A percentile compares a stretch with the other conserved stretches of the same genome.
These are phyloP conservation scores for Labeo rohita DNA, from an alignment of 2,113 vertebrate species.

Conservation along the genomic window DNA sequence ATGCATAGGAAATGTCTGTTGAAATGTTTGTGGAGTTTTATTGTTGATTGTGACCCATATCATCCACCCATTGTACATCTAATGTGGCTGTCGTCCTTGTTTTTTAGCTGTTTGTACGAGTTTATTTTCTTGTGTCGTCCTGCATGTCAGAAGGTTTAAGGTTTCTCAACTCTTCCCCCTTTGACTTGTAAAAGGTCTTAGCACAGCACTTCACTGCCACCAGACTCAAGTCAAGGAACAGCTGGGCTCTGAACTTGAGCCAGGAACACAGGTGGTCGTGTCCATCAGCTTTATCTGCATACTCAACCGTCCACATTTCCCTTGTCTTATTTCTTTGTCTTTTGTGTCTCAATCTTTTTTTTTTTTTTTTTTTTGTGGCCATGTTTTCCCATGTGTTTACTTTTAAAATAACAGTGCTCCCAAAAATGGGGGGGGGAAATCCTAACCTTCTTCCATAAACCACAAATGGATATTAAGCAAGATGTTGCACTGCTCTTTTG, in stretches of 20 bases:
- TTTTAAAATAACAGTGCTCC: background rate
- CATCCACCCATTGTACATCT: background rate
- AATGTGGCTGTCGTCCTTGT: background rate
- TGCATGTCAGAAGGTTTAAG: slow-evolving; percentile 61
- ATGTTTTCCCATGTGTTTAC: background rate
- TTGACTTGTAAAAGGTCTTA: slow-evolving; percentile 70
- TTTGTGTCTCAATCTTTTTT: background rate
- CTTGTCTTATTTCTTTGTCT: background rate
- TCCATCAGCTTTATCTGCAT: slow-evolving; percentile 64
- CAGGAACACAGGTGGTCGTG: slow-evolving; percentile 72
- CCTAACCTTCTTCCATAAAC: background rate
- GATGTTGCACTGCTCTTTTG: background rate
- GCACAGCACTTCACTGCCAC: slow-evolving; percentile 74
- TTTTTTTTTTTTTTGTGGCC: background rate
- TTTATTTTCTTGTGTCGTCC: slow-evolving; percentile 58
- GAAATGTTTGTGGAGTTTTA: background rate
- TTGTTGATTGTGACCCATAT: background rate
- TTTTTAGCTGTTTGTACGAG: slow-evolving; percentile 32
- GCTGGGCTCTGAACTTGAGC: slow-evolving; percentile 78
- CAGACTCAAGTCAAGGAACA: slow-evolving; percentile 72
- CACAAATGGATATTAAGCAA: background rate
- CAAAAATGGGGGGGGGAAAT: background rate
- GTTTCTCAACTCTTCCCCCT: slow-evolving; percentile 63
- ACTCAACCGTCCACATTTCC: slow-evolving; percentile 8
- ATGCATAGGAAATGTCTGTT: background rate